These are phyloP conservation scores for Sturnus vulgaris DNA, from an alignment of 2,113 vertebrate species.

Conservation along the genomic window DNA sequence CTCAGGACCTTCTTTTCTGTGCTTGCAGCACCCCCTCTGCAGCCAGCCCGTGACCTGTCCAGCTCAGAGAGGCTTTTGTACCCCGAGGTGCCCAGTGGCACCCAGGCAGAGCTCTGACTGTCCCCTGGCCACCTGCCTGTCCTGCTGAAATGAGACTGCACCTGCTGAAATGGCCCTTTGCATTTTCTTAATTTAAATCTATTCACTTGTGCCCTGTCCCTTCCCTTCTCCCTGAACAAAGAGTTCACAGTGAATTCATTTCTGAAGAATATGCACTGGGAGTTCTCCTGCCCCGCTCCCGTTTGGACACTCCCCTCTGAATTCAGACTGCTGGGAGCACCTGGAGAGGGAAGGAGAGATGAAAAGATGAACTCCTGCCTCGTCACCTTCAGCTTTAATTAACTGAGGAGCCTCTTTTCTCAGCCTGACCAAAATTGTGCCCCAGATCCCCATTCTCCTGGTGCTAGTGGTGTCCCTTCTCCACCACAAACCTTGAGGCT, in stretches of 20 bases:
- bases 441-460: neutral
- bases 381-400: neutral
- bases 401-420: neutral
- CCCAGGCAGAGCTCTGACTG: neutral
- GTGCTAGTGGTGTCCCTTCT: neutral
- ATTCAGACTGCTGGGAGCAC: neutral
- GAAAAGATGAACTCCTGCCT: neutral
- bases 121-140: neutral
- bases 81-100: neutral
- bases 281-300: neutral
- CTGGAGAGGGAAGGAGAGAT: neutral
- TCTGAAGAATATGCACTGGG: neutral
- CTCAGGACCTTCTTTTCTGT: neutral
- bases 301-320: neutral
- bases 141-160: neutral
- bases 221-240: neutral
- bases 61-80: neutral
- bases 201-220: neutral
- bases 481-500: neutral
- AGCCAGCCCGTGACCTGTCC: fast-evolving
- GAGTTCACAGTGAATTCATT: neutral
- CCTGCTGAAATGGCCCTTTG: neutral
- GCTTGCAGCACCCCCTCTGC: neutral
- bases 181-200: neutral
- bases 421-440: neutral